Evolutionary conservation across 2,888 invertebrate species (phyloP).

Genomic region (Spodoptera exigua): DNA sequence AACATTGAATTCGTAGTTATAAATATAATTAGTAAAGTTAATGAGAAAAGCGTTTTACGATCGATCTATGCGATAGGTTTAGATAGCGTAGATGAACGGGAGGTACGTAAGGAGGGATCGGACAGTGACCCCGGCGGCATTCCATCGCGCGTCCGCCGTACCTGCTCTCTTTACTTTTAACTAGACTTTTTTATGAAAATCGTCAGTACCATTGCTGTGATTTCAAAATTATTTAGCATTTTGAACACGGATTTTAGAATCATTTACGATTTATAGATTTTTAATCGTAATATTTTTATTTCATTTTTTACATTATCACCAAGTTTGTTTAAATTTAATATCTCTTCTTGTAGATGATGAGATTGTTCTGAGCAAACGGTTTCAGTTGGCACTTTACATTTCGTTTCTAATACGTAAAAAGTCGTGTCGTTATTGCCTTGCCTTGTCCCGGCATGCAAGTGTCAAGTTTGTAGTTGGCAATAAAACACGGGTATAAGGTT

Average conservation of each 20-base stretch:
- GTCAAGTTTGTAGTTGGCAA: constrained; percentile 51
- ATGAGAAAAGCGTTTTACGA: constrained; percentile 74
- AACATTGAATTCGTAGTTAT: constrained; percentile 30
- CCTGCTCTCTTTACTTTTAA: constrained; percentile 85
- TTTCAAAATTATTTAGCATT: constrained; percentile 10
- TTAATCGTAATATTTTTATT: background rate
- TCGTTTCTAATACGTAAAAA: constrained; percentile 27
- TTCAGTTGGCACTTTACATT: constrained; percentile 3
- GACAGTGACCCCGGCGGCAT: constrained; percentile 85
- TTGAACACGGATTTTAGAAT: background rate
- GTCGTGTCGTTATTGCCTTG: constrained; percentile 18
- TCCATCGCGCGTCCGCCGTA: constrained; percentile 79
- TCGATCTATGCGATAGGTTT: constrained; percentile 85
- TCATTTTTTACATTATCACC: constrained; percentile 2
- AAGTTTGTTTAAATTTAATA: constrained; percentile 3
- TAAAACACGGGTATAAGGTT: constrained; percentile 44
- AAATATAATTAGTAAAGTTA: constrained; percentile 66
- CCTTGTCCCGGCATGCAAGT: constrained; percentile 32
- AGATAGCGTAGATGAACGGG: constrained; percentile 76
- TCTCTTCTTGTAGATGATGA: background rate
- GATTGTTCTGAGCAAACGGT: constrained; percentile 8
- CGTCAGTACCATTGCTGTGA: constrained; percentile 24
- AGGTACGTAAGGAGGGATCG: constrained; percentile 74
- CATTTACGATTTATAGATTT: background rate
- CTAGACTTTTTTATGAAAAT: constrained; percentile 61